Base-by-base conservation (phyloP, 2,888 invertebrate genomes). In the Scrobipalpa atriplicella region DNA sequence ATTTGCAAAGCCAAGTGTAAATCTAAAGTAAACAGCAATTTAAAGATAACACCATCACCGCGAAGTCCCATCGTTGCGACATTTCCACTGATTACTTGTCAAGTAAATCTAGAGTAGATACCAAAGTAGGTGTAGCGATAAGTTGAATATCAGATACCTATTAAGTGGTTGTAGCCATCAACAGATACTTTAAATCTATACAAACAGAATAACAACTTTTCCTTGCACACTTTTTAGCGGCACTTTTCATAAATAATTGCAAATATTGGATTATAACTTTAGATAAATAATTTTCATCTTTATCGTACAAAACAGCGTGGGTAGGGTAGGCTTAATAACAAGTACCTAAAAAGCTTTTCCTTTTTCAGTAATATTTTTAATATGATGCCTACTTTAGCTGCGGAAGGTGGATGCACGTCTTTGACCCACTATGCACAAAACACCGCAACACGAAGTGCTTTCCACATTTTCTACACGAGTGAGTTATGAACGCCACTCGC, bases 111-210 rank as follows among this genome's bases (percentile, higher is more conserved):
- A 72, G 69, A 70, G 75, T 76, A 76, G 68, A 71, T 73, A 75
- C 41, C 13, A 8, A 70, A 72, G 73, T 66, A 67, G 68, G 72
- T 72, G 68, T 18, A 47, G 73, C 77, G 78, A 76, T 81, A 75
- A 78, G 78, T 73, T 77, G 77, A 29, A 72, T 76, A 78, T 80
- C 78, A 75, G 77, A 76, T 61, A 61, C 18, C 18, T 73, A 8
- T 51, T 9, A 18, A 75, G 76, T 74, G 72, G 68, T 70, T 73
- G 74, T 79, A 77, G 73, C 66, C 69, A 69, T 72, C 70, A 66
- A 68, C 70, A 71, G 43, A n/a, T 43, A n/a, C n/a, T 5, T 16
- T 16, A 5, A 47, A 47, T 47, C 3, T 16, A 47, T 5, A 47
- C n/a, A 7, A n/a, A 16, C n/a, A 7, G n/a, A 0, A n/a, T 8